Conservation (phyloP, 2,113 vertebrate genomes). For the Callorhinus ursinus region DNA sequence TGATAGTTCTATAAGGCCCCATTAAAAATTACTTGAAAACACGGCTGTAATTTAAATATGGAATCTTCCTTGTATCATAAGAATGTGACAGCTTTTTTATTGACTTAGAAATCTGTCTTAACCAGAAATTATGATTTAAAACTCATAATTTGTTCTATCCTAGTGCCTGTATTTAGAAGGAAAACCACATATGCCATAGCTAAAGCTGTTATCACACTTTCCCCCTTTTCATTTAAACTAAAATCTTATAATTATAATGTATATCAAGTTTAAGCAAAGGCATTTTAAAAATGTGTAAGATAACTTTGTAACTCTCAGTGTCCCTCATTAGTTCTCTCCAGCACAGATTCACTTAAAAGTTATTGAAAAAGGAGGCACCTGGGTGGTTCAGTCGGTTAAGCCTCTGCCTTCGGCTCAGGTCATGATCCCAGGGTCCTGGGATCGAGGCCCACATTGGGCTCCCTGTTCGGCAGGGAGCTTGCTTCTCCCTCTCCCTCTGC, state of each 20-base stretch:
- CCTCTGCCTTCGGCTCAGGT: too few species aligned
- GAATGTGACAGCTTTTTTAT: not conserved
- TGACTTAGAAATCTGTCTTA: conserved; percentile 44
- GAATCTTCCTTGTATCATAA: conserved; percentile 14
- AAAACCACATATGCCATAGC: not conserved
- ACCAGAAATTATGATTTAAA: conserved; percentile 31
- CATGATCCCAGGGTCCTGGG: too few species aligned
- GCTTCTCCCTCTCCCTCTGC: too few species aligned
- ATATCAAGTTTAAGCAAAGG: not conserved
- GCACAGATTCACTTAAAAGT: not conserved
- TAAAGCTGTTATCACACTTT: not conserved
- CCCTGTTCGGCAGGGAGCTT: too few species aligned
- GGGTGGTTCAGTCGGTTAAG: too few species aligned
- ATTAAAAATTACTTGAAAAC: not conserved
- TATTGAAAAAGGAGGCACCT: not conserved
- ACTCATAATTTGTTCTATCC: not conserved
- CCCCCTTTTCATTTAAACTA: not conserved
- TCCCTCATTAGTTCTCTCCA: not conserved
- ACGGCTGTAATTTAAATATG: not conserved
- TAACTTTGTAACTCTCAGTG: not conserved
- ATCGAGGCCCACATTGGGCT: too few species aligned
- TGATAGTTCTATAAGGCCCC: not conserved
- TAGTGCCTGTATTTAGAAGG: not conserved
- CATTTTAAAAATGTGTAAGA: not conserved
- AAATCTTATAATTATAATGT: not conserved